Base-by-base conservation (phyloP, 2,888 invertebrate species). In the Liopterus haemorrhoidalis region DNA sequence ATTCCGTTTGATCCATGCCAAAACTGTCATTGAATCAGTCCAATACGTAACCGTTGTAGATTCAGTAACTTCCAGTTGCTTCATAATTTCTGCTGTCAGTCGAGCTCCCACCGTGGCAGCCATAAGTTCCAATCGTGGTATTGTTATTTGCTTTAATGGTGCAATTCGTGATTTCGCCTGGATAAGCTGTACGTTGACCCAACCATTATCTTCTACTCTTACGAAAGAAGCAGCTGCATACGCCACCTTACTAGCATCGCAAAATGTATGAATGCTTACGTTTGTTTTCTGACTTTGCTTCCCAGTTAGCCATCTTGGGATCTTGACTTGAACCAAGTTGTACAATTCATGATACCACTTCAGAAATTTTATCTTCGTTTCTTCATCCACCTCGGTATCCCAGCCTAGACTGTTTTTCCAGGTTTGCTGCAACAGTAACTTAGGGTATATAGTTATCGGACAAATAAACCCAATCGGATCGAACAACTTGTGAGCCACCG, bases 121-220 rank as follows among this genome's bases (percentile, higher is more conserved):
- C 22, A 62, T 30, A 21, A 62, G 41, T 48, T 64, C 59, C n/a
- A 64, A 39, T 12, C 60, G 41, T 2, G 60, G 60, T 16, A 62
- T 60, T 0, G 56, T 59, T 16, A 51, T 41, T 27, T 48, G 51
- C 36, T 56, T 54, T 2, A 52, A 12, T 2, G 57, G 57, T 14
- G 59, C 52, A 12, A 63, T 54, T 49, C 61, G 52, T 11, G 57
- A 16, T 41, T 57, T 59, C 4, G 59, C 58, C 12, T 44, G 41
- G 8, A 59, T n/a, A n/a, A 58, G 47, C 20, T 53, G 51, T 3
- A 4, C 58, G 55, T 55, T 56, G 55, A n/a, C 46, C 8, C 19
- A 49, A 38, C 18, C 22, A 2, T 24, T 18, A 3, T 9, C 25
- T n/a, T 14, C 4, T 2, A 14, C 9, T 8, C 25, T 15, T 2